These are phyloP conservation scores for Grammomys surdaster DNA, from an alignment of 2,113 vertebrate genomes.

Conservation along the genomic window DNA sequence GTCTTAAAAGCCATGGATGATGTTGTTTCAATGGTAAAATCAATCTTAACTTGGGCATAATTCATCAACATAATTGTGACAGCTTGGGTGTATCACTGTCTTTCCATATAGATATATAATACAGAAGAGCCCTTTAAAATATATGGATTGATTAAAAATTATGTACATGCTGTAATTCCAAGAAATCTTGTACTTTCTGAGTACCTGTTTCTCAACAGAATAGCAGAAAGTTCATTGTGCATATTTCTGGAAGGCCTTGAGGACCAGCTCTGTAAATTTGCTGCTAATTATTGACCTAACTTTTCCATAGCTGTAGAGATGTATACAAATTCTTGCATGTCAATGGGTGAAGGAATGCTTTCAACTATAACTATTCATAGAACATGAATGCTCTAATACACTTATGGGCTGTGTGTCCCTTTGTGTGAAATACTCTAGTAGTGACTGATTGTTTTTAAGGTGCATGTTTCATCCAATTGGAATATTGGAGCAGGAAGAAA, in stretches of 20 bases:
- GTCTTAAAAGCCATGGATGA: slow-evolving; percentile 54
- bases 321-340: neutral
- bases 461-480: neutral
- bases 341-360: neutral
- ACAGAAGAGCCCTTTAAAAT: slow-evolving; percentile 27
- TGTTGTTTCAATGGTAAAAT: slow-evolving; percentile 68
- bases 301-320: neutral
- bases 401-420: neutral
- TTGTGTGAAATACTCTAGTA: neutral
- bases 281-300: neutral
- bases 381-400: neutral
- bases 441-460: neutral
- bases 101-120: slow-evolving; percentile 18
- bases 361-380: neutral
- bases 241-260: neutral
- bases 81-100: neutral
- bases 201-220: neutral
- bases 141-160: slow-evolving; percentile 46
- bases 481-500: neutral
- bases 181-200: slow-evolving; percentile 6
- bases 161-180: neutral
- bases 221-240: neutral
- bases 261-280: neutral
- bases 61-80: slow-evolving; percentile 18
- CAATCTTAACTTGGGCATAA: slow-evolving; percentile 62